Base-by-base conservation (phyloP, 2,888 invertebrate genomes). In the Gisinianus flammeolus region DNA sequence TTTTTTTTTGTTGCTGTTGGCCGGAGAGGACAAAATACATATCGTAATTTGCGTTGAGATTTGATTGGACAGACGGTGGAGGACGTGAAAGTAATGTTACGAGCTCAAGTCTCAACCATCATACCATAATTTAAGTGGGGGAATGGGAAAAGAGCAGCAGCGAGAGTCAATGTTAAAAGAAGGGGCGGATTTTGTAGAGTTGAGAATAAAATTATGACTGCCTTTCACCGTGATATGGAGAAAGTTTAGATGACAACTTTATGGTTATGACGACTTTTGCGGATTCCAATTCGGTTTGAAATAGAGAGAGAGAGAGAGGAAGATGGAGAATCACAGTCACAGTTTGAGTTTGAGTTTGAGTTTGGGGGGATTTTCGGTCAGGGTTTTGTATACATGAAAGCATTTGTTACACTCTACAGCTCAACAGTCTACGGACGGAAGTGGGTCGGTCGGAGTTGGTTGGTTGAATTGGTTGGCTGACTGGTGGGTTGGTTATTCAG, bases 161-260 rank as follows among this genome's bases (percentile, higher is more conserved):
- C 22, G 62, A 24, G 8, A 62, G 62, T 54, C 31, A 24, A 62
- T 16, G 54, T 28, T 56, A 26, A 52, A 52, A 69, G 70, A 70
- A 70, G 70, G 35, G 35, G 35, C 12, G 35, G 52, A 26, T 54
- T 26, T 67, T 67, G 67, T 31, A 28, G 31, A 33, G 72, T 54
- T 26, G 56, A 22, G 76, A 76, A 79, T 76, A 79, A 81, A 80
- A 78, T 81, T 80, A 80, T 80, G 77, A 77, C 76, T 75, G 31
- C 58, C 66, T 79, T 80, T 77, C 74, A 79, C 62, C 26, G 5
- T 79, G 80, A 81, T 64, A 68, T 77, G 44, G 73, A 68, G 77
- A 69, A 69, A 76, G 44, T 69, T 69, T 56, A 70, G 79, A 79
- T 80, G 81, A 81, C 81, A 81, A 81, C 69, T 81, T 81, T 81